Conservation (phyloP, 2,113 vertebrate genomes). For the Potamarius usumacintae region DNA sequence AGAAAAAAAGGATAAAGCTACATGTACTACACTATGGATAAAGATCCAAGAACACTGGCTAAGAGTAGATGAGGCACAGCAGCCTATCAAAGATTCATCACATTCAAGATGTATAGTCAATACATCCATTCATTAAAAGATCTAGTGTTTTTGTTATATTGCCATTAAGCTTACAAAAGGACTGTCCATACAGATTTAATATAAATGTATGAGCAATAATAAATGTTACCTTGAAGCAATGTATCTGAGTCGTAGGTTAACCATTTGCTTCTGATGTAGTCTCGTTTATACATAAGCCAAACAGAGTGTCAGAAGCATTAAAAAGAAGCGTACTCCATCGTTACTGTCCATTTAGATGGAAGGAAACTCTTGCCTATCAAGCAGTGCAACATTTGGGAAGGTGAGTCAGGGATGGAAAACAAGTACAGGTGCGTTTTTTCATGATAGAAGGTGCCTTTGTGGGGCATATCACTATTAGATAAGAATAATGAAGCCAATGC, state of each 20-base stretch:
- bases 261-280: not conserved
- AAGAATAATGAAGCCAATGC: not conserved
- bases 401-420: conserved; percentile 14
- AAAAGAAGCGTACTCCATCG: not conserved
- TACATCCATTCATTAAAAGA: not conserved
- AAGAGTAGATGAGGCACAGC: conserved; percentile 9
- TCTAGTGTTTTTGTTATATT: conserved; percentile 11
- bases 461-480: conserved; percentile 28
- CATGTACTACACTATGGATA: not conserved
- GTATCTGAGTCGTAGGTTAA: not conserved
- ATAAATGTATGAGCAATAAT: not conserved
- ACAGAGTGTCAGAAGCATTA: not conserved
- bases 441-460: not conserved
- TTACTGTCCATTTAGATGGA: conserved; percentile 11
- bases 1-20: conserved; percentile 8
- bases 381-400: not conserved
- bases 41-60: conserved; percentile 4
- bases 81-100: not conserved
- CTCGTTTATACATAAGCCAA: conserved; percentile 10
- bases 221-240: conserved; percentile 10
- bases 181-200: not conserved
- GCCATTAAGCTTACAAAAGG: conserved; percentile 6
- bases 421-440: not conserved
- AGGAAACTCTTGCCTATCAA: not conserved
- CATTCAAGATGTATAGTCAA: conserved; percentile 8